phyloP scores from a whole-genome alignment of 2,797 vertebrate genomes.

The Tenualosa ilisha region DNA sequence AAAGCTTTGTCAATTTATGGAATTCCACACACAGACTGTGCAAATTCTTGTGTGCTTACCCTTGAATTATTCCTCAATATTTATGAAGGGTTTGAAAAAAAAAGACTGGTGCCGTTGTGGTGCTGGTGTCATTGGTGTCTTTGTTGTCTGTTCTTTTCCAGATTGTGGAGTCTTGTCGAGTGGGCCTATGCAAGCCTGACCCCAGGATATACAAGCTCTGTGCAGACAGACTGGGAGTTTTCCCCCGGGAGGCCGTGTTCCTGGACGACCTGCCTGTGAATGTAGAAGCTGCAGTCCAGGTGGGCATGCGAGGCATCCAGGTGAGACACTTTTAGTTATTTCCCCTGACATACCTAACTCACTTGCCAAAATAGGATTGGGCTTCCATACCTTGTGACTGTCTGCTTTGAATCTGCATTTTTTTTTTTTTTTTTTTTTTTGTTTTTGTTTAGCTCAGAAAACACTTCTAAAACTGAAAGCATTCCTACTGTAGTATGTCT shows the following conservation, averaged over 20 bases:
- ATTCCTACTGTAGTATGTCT: neutral
- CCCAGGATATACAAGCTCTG: constrained; percentile 73
- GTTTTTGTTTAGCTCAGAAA: neutral
- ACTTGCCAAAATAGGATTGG: neutral
- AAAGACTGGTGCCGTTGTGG: too few species aligned
- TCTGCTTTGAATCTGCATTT: neutral
- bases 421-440: neutral
- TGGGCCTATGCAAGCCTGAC: constrained; percentile 72
- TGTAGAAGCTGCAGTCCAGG: constrained; percentile 70
- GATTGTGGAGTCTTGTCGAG: constrained; percentile 74
- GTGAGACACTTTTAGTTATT: constrained; percentile 52
- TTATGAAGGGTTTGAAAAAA: neutral
- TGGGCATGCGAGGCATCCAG: constrained; percentile 76
- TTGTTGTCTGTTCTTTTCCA: constrained; percentile 44
- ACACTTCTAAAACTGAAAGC: neutral
- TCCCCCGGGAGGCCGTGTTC: constrained; percentile 73
- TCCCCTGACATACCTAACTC: neutral
- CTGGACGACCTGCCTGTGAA: constrained; percentile 75
- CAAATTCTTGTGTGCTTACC: neutral
- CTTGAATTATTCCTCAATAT: neutral
- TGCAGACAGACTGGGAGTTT: constrained; percentile 67
- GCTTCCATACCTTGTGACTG: neutral
- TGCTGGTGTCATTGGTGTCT: too few species aligned
- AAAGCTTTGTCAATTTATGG: neutral
- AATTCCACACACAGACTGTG: neutral